Conservation (phyloP, 2,797 vertebrate species). For the Varecia variegata region DNA sequence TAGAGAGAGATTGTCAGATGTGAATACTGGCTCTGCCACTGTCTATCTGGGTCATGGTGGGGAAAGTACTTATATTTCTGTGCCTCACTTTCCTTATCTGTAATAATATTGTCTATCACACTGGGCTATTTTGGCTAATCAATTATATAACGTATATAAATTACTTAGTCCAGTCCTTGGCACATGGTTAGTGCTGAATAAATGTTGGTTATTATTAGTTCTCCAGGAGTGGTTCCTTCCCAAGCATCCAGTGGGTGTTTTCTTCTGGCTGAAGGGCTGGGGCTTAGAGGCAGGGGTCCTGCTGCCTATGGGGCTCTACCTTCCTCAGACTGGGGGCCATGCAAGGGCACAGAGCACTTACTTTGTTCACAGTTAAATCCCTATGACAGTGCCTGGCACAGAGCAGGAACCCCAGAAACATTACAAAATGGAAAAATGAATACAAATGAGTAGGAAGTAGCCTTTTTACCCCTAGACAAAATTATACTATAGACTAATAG, state of each 20-base stretch:
- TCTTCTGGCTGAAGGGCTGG: not conserved
- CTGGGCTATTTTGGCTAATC: not conserved
- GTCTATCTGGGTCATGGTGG: not conserved
- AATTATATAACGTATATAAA: not conserved
- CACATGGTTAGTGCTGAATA: no score
- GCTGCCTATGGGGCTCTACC: not conserved
- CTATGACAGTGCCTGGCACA: not conserved
- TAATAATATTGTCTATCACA: not conserved
- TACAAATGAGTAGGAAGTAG: not conserved
- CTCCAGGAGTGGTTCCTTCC: not conserved
- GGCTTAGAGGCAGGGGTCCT: not conserved
- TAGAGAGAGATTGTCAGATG: not conserved
- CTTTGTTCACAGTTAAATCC: not conserved
- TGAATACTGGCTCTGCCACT: not conserved
- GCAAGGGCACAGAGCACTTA: not conserved
- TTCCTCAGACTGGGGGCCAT: not conserved
- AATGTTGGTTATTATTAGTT: not conserved
- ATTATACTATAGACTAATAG: not conserved
- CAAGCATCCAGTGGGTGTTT: not conserved
- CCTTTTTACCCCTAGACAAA: not conserved
- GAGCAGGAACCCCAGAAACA: not conserved
- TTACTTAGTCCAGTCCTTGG: no score
- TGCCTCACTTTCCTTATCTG: not conserved
- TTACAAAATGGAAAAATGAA: not conserved
- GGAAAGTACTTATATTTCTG: not conserved